Conservation (phyloP, 2,797 vertebrate species). For the Thripadectes ignobilis region DNA sequence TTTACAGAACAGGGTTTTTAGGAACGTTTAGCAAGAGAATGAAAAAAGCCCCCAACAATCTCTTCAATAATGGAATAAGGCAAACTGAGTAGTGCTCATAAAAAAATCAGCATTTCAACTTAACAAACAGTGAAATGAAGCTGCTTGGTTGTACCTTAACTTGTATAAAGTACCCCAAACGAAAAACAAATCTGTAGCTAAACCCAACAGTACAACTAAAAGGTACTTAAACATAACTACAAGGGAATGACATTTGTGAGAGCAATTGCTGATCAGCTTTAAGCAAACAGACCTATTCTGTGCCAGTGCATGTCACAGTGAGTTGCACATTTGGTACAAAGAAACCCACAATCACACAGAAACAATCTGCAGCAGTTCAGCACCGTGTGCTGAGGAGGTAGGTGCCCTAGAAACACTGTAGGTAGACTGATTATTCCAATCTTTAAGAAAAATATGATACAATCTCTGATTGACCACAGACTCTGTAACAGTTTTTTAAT, state of each 20-base stretch:
- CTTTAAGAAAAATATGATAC: neutral
- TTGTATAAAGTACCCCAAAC: conserved; percentile 20
- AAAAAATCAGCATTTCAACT: neutral
- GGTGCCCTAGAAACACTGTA: conserved; percentile 52
- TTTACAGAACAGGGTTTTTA: conserved; percentile 19
- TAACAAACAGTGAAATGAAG: neutral
- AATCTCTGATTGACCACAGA: conserved; percentile 68
- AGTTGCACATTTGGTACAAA: conserved; percentile 70
- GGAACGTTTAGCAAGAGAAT: neutral
- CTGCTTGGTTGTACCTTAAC: conserved; percentile 30
- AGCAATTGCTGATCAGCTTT: neutral
- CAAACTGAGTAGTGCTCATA: conserved; percentile 50
- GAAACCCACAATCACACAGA: conserved; percentile 60
- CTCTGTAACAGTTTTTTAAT: conserved; percentile 69
- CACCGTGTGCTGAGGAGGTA: conserved; percentile 42
- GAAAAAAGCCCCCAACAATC: neutral
- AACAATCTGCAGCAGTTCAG: conserved; percentile 44
- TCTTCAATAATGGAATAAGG: conserved; percentile 43
- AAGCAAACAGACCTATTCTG: conserved; percentile 28
- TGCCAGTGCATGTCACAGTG: conserved; percentile 69
- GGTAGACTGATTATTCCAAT: conserved; percentile 20
- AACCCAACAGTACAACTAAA: neutral
- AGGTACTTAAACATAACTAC: neutral
- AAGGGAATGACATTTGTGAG: neutral
- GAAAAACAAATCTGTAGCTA: neutral